Percentiles rank a stretch among this genome's conserved stretches.
Conservation (phyloP, 2,888 invertebrate species). For the Balanococcus diminutus region DNA sequence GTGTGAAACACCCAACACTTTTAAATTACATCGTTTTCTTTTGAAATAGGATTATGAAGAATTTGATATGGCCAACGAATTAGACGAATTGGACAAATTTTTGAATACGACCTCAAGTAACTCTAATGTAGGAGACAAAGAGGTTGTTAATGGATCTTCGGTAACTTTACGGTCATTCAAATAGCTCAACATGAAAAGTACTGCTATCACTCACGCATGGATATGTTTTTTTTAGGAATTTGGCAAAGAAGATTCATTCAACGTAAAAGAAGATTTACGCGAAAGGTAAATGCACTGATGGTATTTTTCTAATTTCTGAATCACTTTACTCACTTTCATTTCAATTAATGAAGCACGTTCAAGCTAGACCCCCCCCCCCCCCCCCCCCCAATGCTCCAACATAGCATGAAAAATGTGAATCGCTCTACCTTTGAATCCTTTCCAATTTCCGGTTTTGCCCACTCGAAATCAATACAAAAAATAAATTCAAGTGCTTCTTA, state of each 20-base stretch:
- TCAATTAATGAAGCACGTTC: background rate
- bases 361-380: too few species aligned
- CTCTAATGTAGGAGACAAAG: constrained; percentile 28
- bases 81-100: constrained; percentile 86
- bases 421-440: background rate
- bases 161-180: background rate
- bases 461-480: background rate
- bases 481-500: constrained; percentile 15
- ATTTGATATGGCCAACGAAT: constrained; percentile 89
- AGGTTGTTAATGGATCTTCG: constrained; percentile 15
- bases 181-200: background rate
- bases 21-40: background rate
- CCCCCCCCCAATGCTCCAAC: background rate
- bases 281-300: constrained; percentile 30
- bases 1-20: too few species aligned
- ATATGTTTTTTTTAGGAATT: background rate
- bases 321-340: too few species aligned
- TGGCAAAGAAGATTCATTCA: constrained; percentile 14
- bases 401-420: background rate
- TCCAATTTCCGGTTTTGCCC: background rate
- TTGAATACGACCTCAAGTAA: constrained; percentile 69
- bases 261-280: constrained; percentile 35
- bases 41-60: constrained; percentile 82
- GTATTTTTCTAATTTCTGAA: background rate
- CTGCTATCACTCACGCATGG: background rate